These are phyloP conservation scores for Euplagia quadripunctaria DNA, from an alignment of 2,888 invertebrate species.

Conservation along the genomic window DNA sequence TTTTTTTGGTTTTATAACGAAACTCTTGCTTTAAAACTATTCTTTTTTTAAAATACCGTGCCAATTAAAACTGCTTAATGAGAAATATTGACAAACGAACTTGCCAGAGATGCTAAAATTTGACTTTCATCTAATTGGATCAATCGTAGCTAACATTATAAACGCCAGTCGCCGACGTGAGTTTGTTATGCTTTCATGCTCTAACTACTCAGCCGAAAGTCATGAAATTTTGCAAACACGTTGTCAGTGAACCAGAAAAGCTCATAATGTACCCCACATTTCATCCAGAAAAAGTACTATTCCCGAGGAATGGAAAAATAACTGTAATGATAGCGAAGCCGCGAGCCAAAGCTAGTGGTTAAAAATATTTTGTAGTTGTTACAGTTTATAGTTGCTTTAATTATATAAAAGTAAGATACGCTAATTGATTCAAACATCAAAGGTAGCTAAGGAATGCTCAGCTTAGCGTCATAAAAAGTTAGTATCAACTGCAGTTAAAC, in stretches of 20 bases:
- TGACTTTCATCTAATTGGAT: neutral
- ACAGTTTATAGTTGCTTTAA: neutral
- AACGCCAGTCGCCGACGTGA: neutral
- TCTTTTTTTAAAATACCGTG: neutral
- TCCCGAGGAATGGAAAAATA: too few relatives aligned
- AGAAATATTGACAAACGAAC: too few relatives aligned
- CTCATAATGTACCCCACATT: too few relatives aligned
- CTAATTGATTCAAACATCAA: conserved; percentile 27
- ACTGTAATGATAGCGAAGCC: too few relatives aligned
- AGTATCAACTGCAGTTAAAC: conserved; percentile 29
- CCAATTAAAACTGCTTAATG: neutral
- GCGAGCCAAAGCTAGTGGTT: too few relatives aligned
- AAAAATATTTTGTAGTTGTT: neutral
- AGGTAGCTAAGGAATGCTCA: conserved; percentile 32
- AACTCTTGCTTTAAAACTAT: neutral
- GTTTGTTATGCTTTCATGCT: neutral
- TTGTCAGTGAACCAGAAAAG: too few relatives aligned
- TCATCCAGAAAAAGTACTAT: too few relatives aligned
- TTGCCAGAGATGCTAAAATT: neutral
- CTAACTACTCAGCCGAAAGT: neutral
- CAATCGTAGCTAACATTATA: neutral
- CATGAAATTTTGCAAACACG: neutral
- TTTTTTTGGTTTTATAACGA: too few relatives aligned
- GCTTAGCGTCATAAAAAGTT: conserved; percentile 24
- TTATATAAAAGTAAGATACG: conserved; percentile 22